Evolutionary conservation across 1,140 invertebrate genomes (phyloP), one percentile per base, ranked within the genome.

Genomic region (Mya arenaria): DNA sequence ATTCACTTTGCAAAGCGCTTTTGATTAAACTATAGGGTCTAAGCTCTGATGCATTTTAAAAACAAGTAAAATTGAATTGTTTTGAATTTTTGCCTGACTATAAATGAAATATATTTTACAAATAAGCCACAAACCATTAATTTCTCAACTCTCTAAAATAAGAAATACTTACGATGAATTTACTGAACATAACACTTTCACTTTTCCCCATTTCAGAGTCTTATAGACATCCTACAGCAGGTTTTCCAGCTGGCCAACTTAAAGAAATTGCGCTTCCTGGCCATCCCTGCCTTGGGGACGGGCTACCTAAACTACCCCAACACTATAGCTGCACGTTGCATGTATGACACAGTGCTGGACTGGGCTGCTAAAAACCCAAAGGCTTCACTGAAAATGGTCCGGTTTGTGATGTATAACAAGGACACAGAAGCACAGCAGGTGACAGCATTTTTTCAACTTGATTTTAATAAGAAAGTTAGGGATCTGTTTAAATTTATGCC

Each of bases 231-330:
- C 1, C 23, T 78, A 19, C 74, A 78, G 74, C 44, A 34, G 0
- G 66, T 60, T 23, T 71, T 80, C n/a, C 66, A 80, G 63, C 39
- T 71, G 17, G 77, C 77, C 8, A 71, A 69, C 32, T 4, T 36
- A n/a, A 80, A 71, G 23, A 56, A 66, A 4, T 80, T 36, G 25
- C 69, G 71, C 25, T 80, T 66, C 23, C n/a, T 80, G 15, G 77
- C 77, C 37, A 32, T 80, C 4, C 77, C 77, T 34, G 77, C 77
- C 34, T 55, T 80, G 41, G 77, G 77, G 15, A 80, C 55, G 28
- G 77, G 77, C 10, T 69, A 80, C 55, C 77, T 80, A 23, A 80
- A 71, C 34, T 80, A 80, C 36, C 77, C 77, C 8, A 71, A 60
- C 23, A 71, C 77, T 28, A 69, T 52, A 4, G 55, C 66, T 58